Percentiles rank a stretch among this genome's conserved stretches.
Evolutionary conservation across 1,140 invertebrate genomes (phyloP).

Genomic region (Pseudomyrmex concolor): DNA sequence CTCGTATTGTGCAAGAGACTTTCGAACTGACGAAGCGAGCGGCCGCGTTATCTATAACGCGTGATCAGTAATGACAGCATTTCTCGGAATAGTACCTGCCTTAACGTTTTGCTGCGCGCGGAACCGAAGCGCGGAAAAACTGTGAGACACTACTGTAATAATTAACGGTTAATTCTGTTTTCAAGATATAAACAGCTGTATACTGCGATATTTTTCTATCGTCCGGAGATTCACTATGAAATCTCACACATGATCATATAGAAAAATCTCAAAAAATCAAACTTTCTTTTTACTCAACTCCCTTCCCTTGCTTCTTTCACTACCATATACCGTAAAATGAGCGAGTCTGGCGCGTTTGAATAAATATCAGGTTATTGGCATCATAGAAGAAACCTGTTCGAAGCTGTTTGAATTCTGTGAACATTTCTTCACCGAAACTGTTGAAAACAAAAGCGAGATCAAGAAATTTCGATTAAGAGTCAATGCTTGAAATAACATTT

Average conservation of each 20-base stretch:
- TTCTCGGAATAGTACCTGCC: too few relatives aligned
- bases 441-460: neutral
- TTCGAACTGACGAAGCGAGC: too few relatives aligned
- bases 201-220: neutral
- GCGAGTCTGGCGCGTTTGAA: conserved; percentile 3
- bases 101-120: too few relatives aligned
- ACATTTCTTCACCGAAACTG: neutral
- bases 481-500: neutral
- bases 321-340: neutral
- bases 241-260: conserved; percentile 23
- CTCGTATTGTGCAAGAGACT: too few relatives aligned
- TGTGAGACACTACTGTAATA: too few relatives aligned
- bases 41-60: too few relatives aligned
- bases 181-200: neutral
- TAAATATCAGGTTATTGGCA: conserved; percentile 38
- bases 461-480: neutral
- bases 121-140: too few relatives aligned
- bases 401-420: neutral
- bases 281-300: neutral
- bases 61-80: too few relatives aligned
- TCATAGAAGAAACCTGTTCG: conserved; percentile 31
- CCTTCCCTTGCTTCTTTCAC: neutral
- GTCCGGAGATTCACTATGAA: neutral
- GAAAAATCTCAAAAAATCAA: conserved; percentile 51
- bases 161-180: neutral